Base-by-base conservation (phyloP, 1,140 invertebrate genomes). In the Ceratina calcarata region DNA sequence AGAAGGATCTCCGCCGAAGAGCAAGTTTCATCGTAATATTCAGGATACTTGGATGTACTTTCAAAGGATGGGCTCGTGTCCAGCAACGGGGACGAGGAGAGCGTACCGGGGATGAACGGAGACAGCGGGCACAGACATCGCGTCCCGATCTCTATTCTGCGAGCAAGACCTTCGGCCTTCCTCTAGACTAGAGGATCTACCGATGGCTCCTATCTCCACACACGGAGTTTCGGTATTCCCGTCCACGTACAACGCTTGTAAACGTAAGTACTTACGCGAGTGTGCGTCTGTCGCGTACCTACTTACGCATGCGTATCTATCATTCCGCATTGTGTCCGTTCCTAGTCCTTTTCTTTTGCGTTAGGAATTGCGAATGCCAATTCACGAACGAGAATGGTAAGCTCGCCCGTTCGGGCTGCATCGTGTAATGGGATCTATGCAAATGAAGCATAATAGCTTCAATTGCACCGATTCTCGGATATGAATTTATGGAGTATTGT, bases 1-100 rank as follows among this genome's bases (percentile, higher is more conserved):
- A 16, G 37, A 27, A 84, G 66, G 67, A 72, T 60, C 67, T 71
- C 18, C 61, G 66, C 71, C 78, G 82, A 74, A 72, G 78, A 65
- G 32, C 70, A 82, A 81, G 83, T 84, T 84, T 81, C 72, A 64
- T 45, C 74, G 83, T 86, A 82, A 86, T 87, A 88, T 87, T 78
- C 75, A 81, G 77, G 80, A 88, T 86, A 88, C 81, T 89, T 88
- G 82, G 82, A 84, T 74, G 86, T 89, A 88, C 84, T 88, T 88
- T 87, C 82, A 87, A 88, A 88, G 81, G 84, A 84, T 87, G 88
- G 85, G 85, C 88, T 89, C 81, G 85, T 88, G 88, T 89, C 88
- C 88, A 87, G 86, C 81, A 66, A 68, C 57, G 55, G 64, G 49
- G 57, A 68, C 27, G 3, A 20, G n/a, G 12, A 45, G 22, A 55